Evolutionary conservation across 2,888 invertebrate genomes (phyloP).

Genomic region (Drosophila pegasa): DNA sequence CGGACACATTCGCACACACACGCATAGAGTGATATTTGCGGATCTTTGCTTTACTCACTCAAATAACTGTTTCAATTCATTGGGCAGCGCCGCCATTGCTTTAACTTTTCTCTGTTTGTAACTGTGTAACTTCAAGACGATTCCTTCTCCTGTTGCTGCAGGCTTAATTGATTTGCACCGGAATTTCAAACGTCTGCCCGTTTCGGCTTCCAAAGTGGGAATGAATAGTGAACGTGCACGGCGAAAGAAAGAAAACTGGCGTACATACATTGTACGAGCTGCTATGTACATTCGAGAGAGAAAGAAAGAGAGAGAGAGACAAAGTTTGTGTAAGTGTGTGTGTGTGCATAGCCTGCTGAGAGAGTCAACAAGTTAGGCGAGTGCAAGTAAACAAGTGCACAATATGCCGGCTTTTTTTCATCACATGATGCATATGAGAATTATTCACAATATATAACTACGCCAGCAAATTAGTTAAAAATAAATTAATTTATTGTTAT

Average conservation of each 20-base stretch:
- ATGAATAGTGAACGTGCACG: constrained; percentile 23
- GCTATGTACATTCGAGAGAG: constrained; percentile 13
- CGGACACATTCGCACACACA: constrained; percentile 2
- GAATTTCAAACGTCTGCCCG: constrained; percentile 42
- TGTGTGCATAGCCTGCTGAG: constrained; percentile 32
- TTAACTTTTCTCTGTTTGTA: constrained; percentile 8
- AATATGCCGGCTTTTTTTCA: constrained; percentile 31
- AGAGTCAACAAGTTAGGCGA: constrained; percentile 35
- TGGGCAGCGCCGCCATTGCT: constrained; percentile 74
- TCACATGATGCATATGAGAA: not conserved
- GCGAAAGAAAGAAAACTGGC: constrained; percentile 46
- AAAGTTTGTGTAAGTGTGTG: not conserved
- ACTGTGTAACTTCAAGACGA: constrained; percentile 15
- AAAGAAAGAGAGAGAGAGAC: constrained; percentile 27
- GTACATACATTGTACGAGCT: constrained; percentile 2
- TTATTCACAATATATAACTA: not conserved
- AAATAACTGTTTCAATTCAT: constrained; percentile 72
- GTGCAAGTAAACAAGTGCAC: constrained; percentile 24
- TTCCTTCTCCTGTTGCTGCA: constrained; percentile 36
- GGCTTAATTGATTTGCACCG: constrained; percentile 19
- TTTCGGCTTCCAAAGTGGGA: constrained; percentile 44
- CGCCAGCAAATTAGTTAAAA: not conserved
- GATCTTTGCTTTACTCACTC: constrained; percentile 67
- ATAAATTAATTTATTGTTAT: not conserved
- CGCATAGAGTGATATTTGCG: constrained; percentile 3